Conservation (phyloP, 2,113 vertebrate species). For the Holacanthus passer region DNA sequence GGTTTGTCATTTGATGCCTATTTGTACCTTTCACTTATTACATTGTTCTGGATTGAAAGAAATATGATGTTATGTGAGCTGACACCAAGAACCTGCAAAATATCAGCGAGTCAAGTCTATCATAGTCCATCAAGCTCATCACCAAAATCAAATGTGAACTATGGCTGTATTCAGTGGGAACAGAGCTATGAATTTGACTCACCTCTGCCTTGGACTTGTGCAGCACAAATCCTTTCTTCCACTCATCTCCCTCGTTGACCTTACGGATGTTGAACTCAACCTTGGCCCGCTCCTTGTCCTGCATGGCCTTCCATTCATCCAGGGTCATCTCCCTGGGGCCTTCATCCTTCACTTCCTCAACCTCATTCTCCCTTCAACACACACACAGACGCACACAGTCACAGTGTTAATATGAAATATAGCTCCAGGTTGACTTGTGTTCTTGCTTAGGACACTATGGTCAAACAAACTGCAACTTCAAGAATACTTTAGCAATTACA, state of each 20-base stretch:
- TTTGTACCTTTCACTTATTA: neutral
- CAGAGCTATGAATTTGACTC: slow-evolving; percentile 46
- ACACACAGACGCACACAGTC: slow-evolving; percentile 29
- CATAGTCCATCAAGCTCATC: neutral
- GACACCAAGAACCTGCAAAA: neutral
- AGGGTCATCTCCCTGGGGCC: slow-evolving; percentile 98
- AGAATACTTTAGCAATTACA: neutral
- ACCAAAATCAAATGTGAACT: neutral
- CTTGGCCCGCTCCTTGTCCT: slow-evolving; percentile 96
- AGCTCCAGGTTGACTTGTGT: neutral
- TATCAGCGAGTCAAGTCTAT: neutral
- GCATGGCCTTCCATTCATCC: slow-evolving; percentile 99
- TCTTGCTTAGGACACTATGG: too few species aligned
- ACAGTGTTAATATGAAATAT: neutral
- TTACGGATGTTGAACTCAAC: slow-evolving; percentile 99
- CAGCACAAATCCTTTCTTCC: slow-evolving; percentile 98
- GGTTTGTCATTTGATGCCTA: too few species aligned
- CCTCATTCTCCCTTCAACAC: slow-evolving; percentile 93
- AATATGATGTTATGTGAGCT: neutral
- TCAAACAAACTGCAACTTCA: neutral
- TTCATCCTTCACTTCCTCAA: slow-evolving; percentile 97
- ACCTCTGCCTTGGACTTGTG: slow-evolving; percentile 98
- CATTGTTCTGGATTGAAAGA: neutral
- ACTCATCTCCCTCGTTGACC: slow-evolving; percentile 96
- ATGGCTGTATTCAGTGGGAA: neutral